Base-by-base conservation (phyloP, 2,113 vertebrate species). In the Cebus imitator region DNA sequence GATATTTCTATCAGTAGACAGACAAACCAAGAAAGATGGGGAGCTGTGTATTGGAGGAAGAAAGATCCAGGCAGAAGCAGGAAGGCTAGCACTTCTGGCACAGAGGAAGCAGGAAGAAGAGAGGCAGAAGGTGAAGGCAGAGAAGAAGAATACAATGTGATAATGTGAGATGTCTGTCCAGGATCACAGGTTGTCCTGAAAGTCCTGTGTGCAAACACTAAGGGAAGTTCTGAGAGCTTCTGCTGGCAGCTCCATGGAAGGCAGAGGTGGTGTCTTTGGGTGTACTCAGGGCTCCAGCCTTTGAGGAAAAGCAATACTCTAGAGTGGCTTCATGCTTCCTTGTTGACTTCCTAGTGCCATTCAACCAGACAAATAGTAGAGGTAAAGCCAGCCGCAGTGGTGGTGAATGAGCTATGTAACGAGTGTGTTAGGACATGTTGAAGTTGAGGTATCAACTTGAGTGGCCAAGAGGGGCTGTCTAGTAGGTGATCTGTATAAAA, bases 211-310 rank as follows among this genome's bases (percentile, higher is more conserved):
- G 8, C 1, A 17, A 88, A 64, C 16, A 21, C 5, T 21, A 89
- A 70, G n/a, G 9, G n/a, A n/a, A 79, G 21, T 16, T 66, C 58
- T 78, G n/a, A 75, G 20, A 4, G 14, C 12, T 61, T 73, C n/a
- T 1, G 6, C 11, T 25, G 12, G 16, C 21, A 76, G 40, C n/a
- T 78, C 72, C n/a, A 5, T 0, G 5, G 21, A 35, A 13, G 43
- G 13, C 10, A 0, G 1, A 52, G 32, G 40, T 1, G 1, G 30
- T 14, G 2, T 50, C 52, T 52, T 25, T 5, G 8, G 37, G 20
- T 58, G 12, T 30, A 23, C 40, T 40, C 6, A 16, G 78, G 32
- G 6, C 32, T 72, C n/a, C 14, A 20, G 32, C 5, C 35, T 0
- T 0, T 45, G 78, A 70, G 27, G 2, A 83, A 84, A 92, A 11